Base-by-base conservation (phyloP, 1,140 invertebrate species). In the Steinernema feltiae region DNA sequence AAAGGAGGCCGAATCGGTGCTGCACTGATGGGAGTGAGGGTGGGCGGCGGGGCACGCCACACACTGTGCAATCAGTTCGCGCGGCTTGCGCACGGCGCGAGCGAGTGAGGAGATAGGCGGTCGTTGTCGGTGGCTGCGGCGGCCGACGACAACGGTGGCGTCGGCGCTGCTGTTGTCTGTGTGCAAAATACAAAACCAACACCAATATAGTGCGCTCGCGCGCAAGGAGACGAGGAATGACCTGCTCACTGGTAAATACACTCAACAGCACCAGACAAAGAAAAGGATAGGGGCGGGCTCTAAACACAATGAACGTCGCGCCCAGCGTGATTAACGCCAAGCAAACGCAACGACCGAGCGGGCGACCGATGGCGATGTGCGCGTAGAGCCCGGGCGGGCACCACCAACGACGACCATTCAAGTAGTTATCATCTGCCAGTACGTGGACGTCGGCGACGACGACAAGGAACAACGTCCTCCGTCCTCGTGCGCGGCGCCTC, bases 241-340 rank as follows among this genome's bases (percentile, higher is more conserved):
- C 53, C 53, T 63, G 53, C 53, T 63, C 53, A 63, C 53, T 63
- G 53, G 53, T 63, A 63, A 63, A 63, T 63, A 63, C 53, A 63
- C 53, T 63, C 53, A 63, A 12, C 12, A 27, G 24, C 53, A 12
- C 53, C 53, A 63, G 53, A 63, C 53, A 63, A 63, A 63, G 53
- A 63, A 63, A 63, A 63, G 53, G 53, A 63, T 63, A 63, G 53
- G 53, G 53, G 53, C 15, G 53, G 15, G 53, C 53, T 3, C 53
- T 12, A 63, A 63, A 63, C 53, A 63, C 53, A 63, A 63, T 63
- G 53, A 63, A 63, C 24, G 53, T 63, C 53, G 53, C 53, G 53
- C 53, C 24, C 12, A 63, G 53, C 53, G 53, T 63, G 53, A 63
- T 63, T 63, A 63, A 63, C 53, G 53, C 53, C 53, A 63, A 63